Conservation (phyloP, 2,888 invertebrate genomes). For the Lasioglossum oenotherae region DNA sequence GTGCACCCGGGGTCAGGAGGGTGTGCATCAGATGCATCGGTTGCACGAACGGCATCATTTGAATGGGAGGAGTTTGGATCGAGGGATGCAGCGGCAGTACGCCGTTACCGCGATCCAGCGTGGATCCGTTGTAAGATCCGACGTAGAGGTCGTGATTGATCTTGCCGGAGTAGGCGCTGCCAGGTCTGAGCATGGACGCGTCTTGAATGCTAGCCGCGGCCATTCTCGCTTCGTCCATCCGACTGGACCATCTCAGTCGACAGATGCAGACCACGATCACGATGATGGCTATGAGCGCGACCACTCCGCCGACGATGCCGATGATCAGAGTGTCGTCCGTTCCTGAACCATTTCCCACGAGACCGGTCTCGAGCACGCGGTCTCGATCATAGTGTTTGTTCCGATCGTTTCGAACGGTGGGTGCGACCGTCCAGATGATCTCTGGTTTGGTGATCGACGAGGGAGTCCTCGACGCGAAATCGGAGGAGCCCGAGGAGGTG, state of each 20-base stretch:
- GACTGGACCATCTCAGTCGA: slow-evolving; percentile 89
- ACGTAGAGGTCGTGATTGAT: slow-evolving; percentile 79
- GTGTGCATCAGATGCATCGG: slow-evolving; percentile 80
- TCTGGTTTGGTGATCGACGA: slow-evolving; percentile 91
- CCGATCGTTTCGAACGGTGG: slow-evolving; percentile 87
- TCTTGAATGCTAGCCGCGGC: slow-evolving; percentile 81
- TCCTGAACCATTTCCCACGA: slow-evolving; percentile 87
- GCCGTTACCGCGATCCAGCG: slow-evolving; percentile 77
- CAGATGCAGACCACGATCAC: slow-evolving; percentile 96
- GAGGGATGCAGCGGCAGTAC: slow-evolving; percentile 50
- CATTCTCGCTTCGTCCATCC: slow-evolving; percentile 79
- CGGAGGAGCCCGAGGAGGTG: not conserved
- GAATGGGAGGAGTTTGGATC: slow-evolving; percentile 76
- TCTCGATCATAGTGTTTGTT: slow-evolving; percentile 86
- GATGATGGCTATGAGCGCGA: slow-evolving; percentile 94
- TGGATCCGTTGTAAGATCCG: slow-evolving; percentile 79
- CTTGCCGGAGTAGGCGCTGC: slow-evolving; percentile 80
- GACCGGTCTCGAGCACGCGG: slow-evolving; percentile 86
- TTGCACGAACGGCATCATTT: slow-evolving; percentile 81
- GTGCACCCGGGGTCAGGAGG: slow-evolving; percentile 63
- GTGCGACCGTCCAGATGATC: slow-evolving; percentile 95
- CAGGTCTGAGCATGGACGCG: slow-evolving; percentile 80
- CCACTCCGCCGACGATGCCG: slow-evolving; percentile 97
- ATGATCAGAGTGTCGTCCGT: slow-evolving; percentile 97
- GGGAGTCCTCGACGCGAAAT: slow-evolving; percentile 80